A percentile compares a stretch with the other conserved stretches of the same genome.
Conservation (phyloP, 2,113 vertebrate genomes). For the Malurus cyaneus region DNA sequence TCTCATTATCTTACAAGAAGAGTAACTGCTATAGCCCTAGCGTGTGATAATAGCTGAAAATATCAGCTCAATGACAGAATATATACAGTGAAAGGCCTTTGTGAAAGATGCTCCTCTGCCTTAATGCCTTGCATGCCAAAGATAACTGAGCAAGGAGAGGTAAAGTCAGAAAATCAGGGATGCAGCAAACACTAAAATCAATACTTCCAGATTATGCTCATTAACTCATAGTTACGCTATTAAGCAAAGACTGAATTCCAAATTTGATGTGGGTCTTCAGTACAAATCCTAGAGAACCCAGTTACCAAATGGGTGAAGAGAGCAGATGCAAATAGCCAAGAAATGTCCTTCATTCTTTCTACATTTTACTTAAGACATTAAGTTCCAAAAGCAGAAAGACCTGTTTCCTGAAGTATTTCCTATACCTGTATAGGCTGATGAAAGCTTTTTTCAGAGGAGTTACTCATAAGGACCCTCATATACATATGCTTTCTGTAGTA, state of each 20-base stretch:
- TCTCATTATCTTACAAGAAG: neutral
- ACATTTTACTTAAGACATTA: neutral
- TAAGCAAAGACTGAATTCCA: neutral
- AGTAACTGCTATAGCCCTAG: neutral
- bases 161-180: neutral
- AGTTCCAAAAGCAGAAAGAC: neutral
- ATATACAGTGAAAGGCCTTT: neutral
- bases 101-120: neutral
- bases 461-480: neutral
- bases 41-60: neutral
- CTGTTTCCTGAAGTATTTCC: neutral
- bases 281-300: neutral
- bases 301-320: neutral
- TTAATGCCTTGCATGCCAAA: neutral
- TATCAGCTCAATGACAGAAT: neutral
- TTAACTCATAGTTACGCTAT: neutral
- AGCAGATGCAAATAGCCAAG: neutral
- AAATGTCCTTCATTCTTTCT: neutral
- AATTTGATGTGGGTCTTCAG: neutral
- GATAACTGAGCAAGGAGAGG: neutral
- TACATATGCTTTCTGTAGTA: neutral
- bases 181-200: neutral
- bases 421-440: neutral
- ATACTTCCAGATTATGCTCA: neutral
- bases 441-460: neutral